Evolutionary conservation across 2,888 invertebrate species (phyloP).

Genomic region (Plemyria rubiginata): DNA sequence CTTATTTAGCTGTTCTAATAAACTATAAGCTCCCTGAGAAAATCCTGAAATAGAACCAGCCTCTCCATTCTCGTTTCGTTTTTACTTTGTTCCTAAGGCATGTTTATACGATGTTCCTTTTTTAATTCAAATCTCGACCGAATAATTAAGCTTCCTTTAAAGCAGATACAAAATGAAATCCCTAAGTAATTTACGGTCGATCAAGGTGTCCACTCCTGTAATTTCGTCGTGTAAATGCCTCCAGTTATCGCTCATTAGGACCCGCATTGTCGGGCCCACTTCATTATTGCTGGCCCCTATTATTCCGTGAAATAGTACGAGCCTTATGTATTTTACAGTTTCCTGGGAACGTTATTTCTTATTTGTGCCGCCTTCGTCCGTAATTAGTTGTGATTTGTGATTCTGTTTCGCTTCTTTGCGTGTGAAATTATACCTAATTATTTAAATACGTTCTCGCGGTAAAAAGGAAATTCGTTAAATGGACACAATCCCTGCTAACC

Average conservation of each 20-base stretch:
- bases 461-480: neutral
- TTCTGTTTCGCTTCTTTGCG: constrained; percentile 18
- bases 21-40: no score
- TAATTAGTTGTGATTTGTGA: constrained; percentile 41
- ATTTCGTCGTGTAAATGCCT: constrained; percentile 46
- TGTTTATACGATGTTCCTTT: neutral
- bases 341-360: constrained; percentile 38
- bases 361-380: constrained; percentile 36
- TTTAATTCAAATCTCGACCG: neutral
- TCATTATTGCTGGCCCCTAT: constrained; percentile 49
- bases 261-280: constrained; percentile 51
- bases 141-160: constrained; percentile 3
- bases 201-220: constrained; percentile 49
- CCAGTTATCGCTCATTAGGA: constrained; percentile 56
- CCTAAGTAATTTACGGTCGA: constrained; percentile 45
- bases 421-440: neutral
- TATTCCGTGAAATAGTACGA: constrained; percentile 38
- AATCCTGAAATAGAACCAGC: no score
- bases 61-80: no score
- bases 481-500: neutral
- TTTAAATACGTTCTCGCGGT: neutral
- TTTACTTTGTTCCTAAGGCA: no score
- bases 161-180: constrained; percentile 44
- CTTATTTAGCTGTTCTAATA: no score
- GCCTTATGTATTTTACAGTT: constrained; percentile 38